These are phyloP conservation scores for Hydrotaea cyrtoneurina DNA, from an alignment of 2,888 invertebrate genomes.

Conservation along the genomic window DNA sequence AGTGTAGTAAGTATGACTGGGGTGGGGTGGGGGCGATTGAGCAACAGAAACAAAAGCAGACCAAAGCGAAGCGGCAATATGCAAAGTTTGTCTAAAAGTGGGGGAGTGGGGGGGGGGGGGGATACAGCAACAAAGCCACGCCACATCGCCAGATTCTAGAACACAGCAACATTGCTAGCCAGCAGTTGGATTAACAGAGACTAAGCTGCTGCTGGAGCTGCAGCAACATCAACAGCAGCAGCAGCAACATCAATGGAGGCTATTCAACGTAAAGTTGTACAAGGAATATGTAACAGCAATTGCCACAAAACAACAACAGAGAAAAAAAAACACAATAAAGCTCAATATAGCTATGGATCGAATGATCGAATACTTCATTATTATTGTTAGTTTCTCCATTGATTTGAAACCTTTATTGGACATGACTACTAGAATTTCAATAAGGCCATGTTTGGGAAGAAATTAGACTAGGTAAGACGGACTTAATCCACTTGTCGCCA, in stretches of 20 bases:
- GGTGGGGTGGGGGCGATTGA: too few relatives aligned
- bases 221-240: conserved; percentile 51
- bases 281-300: conserved; percentile 26
- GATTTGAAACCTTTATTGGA: conserved; percentile 4
- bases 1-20: conserved; percentile 4
- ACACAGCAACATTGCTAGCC: conserved; percentile 46
- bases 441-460: too few relatives aligned
- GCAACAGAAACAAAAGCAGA: background rate
- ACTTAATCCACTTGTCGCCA: too few relatives aligned
- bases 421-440: too few relatives aligned
- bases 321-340: conserved; percentile 48
- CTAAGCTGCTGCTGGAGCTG: conserved; percentile 44
- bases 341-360: conserved; percentile 13
- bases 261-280: conserved; percentile 47
- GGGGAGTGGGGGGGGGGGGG: background rate
- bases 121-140: conserved; percentile 15
- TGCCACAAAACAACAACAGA: too few relatives aligned
- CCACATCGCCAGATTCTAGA: conserved; percentile 49
- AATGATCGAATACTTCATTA: background rate
- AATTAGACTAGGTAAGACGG: too few relatives aligned
- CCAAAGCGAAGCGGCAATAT: conserved; percentile 60
- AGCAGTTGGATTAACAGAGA: conserved; percentile 57
- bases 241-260: conserved; percentile 3
- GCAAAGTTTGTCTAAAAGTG: conserved; percentile 60
- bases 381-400: background rate